Percentiles rank a stretch among this genome's conserved stretches.
These are phyloP conservation scores for Sitta carolinensis DNA, from an alignment of 2,797 vertebrate species.

Conservation along the genomic window DNA sequence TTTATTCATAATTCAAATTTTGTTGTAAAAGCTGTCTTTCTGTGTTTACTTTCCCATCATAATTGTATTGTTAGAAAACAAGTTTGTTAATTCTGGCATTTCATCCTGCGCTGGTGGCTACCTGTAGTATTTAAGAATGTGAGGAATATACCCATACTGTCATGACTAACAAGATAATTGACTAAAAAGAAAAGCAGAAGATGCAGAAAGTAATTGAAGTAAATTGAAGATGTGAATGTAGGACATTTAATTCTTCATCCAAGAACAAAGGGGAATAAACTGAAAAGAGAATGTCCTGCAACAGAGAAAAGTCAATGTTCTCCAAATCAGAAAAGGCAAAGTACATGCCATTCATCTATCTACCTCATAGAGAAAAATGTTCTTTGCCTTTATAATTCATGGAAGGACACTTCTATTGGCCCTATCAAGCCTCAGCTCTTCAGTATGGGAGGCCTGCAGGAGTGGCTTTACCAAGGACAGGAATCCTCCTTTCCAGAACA, in stretches of 20 bases:
- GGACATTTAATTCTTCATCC: not conserved
- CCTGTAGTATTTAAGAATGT: not conserved
- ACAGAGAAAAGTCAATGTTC: not conserved
- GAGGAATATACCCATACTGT: not conserved
- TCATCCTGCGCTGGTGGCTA: not conserved
- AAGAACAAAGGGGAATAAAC: not conserved
- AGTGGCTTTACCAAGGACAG: not conserved
- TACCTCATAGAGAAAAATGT: not conserved
- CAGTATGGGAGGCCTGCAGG: not conserved
- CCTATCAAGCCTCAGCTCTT: not conserved
- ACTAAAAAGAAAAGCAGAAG: not conserved
- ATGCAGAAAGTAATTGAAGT: not conserved
- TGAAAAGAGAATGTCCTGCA: not conserved
- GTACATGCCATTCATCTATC: not conserved
- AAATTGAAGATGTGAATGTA: not conserved
- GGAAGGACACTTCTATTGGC: not conserved
- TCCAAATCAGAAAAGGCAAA: not conserved
- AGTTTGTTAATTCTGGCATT: not conserved
- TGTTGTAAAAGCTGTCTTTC: not conserved
- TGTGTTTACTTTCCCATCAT: not conserved
- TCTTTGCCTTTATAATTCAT: not conserved
- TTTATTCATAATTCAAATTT: not conserved
- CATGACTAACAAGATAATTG: not conserved
- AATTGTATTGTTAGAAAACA: not conserved
- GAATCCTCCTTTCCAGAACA: not conserved